A percentile compares a stretch with the other conserved stretches of the same genome.
Conservation (phyloP, 1,140 invertebrate species). For the Penaeus vannamei region DNA sequence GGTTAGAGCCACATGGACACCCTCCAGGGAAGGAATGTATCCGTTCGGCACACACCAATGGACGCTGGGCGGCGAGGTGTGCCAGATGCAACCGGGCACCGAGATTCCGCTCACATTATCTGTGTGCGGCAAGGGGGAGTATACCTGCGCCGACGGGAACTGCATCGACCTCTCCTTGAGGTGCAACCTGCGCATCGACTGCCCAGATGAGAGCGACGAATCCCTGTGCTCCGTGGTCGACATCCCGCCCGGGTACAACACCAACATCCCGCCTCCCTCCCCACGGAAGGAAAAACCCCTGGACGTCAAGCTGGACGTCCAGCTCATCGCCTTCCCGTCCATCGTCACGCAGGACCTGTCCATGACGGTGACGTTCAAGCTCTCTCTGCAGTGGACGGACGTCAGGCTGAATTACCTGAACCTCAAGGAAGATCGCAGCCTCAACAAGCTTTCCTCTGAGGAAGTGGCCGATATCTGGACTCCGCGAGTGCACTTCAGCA, state of each 20-base stretch:
- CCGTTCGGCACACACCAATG: constrained; percentile 44
- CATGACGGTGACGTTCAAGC: constrained; percentile 27
- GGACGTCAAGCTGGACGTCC: constrained; percentile 30
- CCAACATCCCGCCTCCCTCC: constrained; percentile 51
- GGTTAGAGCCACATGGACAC: constrained; percentile 24
- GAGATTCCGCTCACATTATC: constrained; percentile 51
- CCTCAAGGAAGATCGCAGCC: constrained; percentile 56
- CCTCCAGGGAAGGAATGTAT: constrained; percentile 1
- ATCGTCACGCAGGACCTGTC: constrained; percentile 61
- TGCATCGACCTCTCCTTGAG: constrained; percentile 87
- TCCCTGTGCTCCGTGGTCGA: constrained; percentile 78
- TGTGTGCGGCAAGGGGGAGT: constrained; percentile 83
- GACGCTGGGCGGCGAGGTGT: constrained; percentile 23
- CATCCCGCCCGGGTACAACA: constrained; percentile 51
- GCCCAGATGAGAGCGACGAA: constrained; percentile 91
- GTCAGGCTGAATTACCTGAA: constrained; percentile 54
- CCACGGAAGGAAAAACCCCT: not conserved
- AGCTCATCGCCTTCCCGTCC: constrained; percentile 56
- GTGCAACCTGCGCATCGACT: constrained; percentile 87
- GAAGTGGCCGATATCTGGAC: constrained; percentile 51
- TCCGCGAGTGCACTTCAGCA: constrained; percentile 59
- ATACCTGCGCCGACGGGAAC: constrained; percentile 90
- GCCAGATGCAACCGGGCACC: constrained; percentile 29
- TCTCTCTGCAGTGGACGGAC: constrained; percentile 56
- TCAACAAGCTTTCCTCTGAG: constrained; percentile 47